A percentile compares a stretch with the other conserved stretches of the same genome.
Evolutionary conservation across 1,140 invertebrate species (phyloP).

Genomic region (Aphelinus atriplicis): DNA sequence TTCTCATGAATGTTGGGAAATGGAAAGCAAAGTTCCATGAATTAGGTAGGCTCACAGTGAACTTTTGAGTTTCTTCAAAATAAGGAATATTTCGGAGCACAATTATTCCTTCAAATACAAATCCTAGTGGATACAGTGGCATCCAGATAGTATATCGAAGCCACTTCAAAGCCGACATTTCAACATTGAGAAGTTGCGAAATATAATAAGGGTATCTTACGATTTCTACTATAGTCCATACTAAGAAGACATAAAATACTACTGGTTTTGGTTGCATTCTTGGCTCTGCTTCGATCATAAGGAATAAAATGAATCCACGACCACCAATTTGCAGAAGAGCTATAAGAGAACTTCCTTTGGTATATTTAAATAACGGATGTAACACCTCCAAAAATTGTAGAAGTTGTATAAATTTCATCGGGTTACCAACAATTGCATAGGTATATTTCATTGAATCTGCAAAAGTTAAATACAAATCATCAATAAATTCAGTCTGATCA

Average conservation of each 20-base stretch:
- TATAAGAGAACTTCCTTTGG: slow-evolving; percentile 75
- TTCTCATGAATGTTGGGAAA: slow-evolving; percentile 80
- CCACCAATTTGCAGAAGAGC: slow-evolving; percentile 80
- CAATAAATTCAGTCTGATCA: not conserved
- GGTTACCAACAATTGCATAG: slow-evolving; percentile 80
- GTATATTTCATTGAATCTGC: slow-evolving; percentile 77
- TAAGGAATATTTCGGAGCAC: slow-evolving; percentile 86
- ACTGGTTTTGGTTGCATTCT: slow-evolving; percentile 88
- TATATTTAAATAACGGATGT: slow-evolving; percentile 89
- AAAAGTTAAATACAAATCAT: slow-evolving; percentile 46
- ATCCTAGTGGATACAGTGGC: slow-evolving; percentile 88
- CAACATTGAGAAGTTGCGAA: slow-evolving; percentile 78
- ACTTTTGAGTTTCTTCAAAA: slow-evolving; percentile 85
- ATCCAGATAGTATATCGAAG: slow-evolving; percentile 94
- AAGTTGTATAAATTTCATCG: slow-evolving; percentile 84
- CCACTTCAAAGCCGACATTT: slow-evolving; percentile 87
- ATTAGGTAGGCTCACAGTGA: slow-evolving; percentile 84
- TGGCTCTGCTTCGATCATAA: slow-evolving; percentile 84
- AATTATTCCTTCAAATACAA: slow-evolving; percentile 86
- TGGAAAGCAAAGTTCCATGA: slow-evolving; percentile 87
- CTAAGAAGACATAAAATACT: slow-evolving; percentile 85
- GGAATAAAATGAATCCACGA: slow-evolving; percentile 82
- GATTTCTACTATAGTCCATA: slow-evolving; percentile 85
- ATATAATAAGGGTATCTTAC: slow-evolving; percentile 94
- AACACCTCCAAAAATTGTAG: slow-evolving; percentile 88